A percentile compares a stretch with the other conserved stretches of the same genome.
phyloP scores from a whole-genome alignment of 2,797 vertebrate species.

The Delichon dasypus region DNA sequence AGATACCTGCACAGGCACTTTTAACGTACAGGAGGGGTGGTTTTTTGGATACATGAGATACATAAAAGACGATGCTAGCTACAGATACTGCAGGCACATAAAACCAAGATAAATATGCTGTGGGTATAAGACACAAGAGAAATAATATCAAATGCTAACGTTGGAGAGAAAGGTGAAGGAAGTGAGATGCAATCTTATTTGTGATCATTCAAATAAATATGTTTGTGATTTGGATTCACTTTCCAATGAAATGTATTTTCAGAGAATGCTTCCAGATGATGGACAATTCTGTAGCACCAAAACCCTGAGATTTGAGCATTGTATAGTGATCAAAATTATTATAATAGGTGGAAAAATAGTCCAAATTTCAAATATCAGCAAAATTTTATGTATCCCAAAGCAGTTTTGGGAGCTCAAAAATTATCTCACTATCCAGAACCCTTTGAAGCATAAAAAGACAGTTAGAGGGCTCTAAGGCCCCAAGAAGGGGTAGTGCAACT shows the following conservation, averaged over 20 bases:
- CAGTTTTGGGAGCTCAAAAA: not conserved
- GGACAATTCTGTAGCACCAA: not conserved
- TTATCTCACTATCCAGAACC: not conserved
- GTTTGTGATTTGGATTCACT: not conserved
- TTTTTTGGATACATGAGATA: not conserved
- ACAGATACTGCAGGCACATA: not conserved
- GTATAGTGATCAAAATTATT: not conserved
- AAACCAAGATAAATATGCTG: not conserved
- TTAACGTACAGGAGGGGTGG: not conserved
- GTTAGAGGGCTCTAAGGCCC: not conserved
- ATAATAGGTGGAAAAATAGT: not conserved
- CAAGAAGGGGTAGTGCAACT: not conserved
- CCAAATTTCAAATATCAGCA: not conserved
- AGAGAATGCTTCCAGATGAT: not conserved
- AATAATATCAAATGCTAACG: not conserved
- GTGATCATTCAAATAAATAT: not conserved
- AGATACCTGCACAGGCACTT: not conserved
- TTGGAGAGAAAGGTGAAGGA: not conserved
- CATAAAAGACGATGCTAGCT: fast-evolving
- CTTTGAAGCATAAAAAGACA: not conserved
- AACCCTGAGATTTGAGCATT: not conserved
- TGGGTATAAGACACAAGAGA: not conserved
- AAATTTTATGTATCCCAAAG: not conserved
- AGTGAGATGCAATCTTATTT: not conserved
- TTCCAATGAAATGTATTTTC: not conserved